Conservation (phyloP, 2,113 vertebrate species). For the Amphiprion ocellaris region DNA sequence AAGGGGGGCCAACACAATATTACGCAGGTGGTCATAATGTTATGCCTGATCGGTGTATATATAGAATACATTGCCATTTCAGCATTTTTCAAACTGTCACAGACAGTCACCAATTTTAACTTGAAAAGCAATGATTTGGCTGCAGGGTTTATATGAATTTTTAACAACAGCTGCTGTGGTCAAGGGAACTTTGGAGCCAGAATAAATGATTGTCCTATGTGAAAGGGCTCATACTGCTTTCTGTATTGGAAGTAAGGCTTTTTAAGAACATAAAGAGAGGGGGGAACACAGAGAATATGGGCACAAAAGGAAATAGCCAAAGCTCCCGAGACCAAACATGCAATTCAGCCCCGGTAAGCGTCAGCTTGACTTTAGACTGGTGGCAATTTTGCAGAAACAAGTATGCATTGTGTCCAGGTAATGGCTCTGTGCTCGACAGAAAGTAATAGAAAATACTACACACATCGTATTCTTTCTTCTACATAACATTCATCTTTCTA, state of each 20-base stretch:
- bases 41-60: too few relatives aligned
- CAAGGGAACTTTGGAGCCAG: slow-evolving; percentile 35
- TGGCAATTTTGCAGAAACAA: slow-evolving; percentile 44
- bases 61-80: background rate
- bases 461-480: background rate
- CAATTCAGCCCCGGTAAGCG: slow-evolving; percentile 49
- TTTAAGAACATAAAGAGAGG: slow-evolving; percentile 7
- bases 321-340: slow-evolving; percentile 29
- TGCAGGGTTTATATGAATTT: slow-evolving; percentile 26
- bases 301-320: slow-evolving; percentile 29
- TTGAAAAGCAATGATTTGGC: slow-evolving; percentile 21
- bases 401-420: slow-evolving; percentile 27
- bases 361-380: slow-evolving; percentile 27
- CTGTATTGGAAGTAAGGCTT: slow-evolving; percentile 34
- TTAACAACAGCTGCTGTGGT: slow-evolving; percentile 17
- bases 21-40: too few relatives aligned
- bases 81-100: background rate
- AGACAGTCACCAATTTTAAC: background rate
- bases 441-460: slow-evolving; percentile 28
- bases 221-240: slow-evolving; percentile 7
- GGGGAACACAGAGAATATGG: background rate
- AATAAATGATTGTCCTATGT: slow-evolving; percentile 24
- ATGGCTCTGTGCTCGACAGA: slow-evolving; percentile 9
- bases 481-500: background rate
- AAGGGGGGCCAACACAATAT: too few relatives aligned